phyloP scores from a whole-genome alignment of 2,113 vertebrate species.

The Tyrannus savana region DNA sequence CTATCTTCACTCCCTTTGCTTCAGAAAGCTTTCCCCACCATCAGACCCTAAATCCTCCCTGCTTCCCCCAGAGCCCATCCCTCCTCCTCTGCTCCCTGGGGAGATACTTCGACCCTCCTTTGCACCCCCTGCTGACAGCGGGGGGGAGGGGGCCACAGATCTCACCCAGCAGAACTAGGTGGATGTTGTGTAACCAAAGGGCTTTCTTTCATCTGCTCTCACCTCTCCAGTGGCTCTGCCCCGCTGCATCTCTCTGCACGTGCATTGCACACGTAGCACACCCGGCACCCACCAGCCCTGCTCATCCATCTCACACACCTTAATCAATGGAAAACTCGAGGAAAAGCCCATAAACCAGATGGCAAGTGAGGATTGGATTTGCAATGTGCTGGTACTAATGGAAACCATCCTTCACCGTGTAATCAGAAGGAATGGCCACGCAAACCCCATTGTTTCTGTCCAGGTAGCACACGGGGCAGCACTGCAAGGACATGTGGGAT shows the following conservation, averaged over 20 bases:
- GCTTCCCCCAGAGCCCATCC: neutral
- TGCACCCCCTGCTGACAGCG: neutral
- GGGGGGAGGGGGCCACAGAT: accelerated
- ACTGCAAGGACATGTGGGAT: neutral
- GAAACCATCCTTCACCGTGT: neutral
- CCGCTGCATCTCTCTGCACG: accelerated
- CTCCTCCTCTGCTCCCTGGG: neutral
- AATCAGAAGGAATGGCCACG: neutral
- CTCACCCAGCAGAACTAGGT: neutral
- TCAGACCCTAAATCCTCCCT: neutral
- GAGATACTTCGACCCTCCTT: neutral
- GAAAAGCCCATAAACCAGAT: neutral
- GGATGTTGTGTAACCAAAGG: neutral
- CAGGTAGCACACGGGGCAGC: neutral
- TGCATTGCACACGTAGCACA: accelerated
- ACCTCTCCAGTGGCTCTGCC: neutral
- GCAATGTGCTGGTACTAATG: neutral
- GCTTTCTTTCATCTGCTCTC: neutral
- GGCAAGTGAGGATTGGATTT: neutral
- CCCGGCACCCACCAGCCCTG: neutral
- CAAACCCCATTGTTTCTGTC: neutral
- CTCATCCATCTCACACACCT: neutral
- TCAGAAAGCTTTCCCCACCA: neutral
- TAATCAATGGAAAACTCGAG: neutral
- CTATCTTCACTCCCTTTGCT: neutral